Conservation (phyloP, 2,113 vertebrate species). For the Sisor rabdophorus region DNA sequence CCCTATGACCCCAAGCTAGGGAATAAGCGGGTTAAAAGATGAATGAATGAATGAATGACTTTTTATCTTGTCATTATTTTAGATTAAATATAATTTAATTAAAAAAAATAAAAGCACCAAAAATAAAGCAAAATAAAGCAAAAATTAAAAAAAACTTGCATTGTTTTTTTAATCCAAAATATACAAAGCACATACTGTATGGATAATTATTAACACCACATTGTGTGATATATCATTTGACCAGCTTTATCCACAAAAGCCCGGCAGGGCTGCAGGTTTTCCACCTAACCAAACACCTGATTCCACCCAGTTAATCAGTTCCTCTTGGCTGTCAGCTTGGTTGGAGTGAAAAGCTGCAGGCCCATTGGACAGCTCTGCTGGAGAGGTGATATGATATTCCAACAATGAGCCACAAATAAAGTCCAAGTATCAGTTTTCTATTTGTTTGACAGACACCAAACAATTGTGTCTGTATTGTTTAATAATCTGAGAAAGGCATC, state of each 20-base stretch:
- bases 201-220: slow-evolving; percentile 30
- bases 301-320: slow-evolving; percentile 9
- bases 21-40: no score
- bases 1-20: no score
- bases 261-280: neutral
- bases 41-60: no score
- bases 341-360: neutral
- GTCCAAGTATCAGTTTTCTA: neutral
- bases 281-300: neutral
- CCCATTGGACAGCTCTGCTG: neutral
- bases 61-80: no score
- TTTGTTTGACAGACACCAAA: neutral
- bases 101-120: no score
- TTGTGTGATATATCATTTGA: slow-evolving; percentile 30
- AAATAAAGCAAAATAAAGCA: no score
- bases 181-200: slow-evolving; percentile 26
- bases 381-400: slow-evolving; percentile 8
- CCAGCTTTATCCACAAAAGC: neutral
- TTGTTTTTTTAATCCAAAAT: slow-evolving; percentile 1
- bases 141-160: no score
- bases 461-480: neutral
- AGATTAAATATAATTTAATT: no score
- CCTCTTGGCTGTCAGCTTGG: slow-evolving; percentile 2
- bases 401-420: slow-evolving; percentile 23
- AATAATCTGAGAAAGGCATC: neutral